Evolutionary conservation across 2,797 vertebrate genomes (phyloP), one percentile per base, ranked within the genome.

Genomic region (Acanthurus lineatus): DNA sequence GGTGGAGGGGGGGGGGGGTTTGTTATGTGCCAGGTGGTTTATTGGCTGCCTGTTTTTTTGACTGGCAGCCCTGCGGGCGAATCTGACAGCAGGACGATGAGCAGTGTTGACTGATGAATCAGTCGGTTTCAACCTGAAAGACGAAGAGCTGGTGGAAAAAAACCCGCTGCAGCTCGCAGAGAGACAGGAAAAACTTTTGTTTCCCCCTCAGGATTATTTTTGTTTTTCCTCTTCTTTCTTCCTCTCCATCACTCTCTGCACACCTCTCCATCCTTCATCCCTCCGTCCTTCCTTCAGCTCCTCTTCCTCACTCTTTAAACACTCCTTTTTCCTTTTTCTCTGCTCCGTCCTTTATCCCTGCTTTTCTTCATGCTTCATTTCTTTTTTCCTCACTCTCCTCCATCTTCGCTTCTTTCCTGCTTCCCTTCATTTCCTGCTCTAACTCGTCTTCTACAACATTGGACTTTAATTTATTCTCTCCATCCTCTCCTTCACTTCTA

Each of bases 31-130:
- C 76, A 82, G 78, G 64, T 79, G 82, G 6, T 79, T 90, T 78
- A 74, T 73, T 77, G 72, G 69, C 54, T 57, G 65, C 49, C 75
- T 40, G n/a, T 57, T 60, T 75, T 51, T 45, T 19, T 86, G 87
- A 90, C 71, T 74, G 77, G 71, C 86, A 77, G 73, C 68, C 86
- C 73, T 11, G 53, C 12, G 60, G 83, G 76, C 60, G 58, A 73
- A 79, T 84, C 80, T 84, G 89, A 90, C 86, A 85, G 82, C 76
- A 38, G 76, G 76, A 66, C 19, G 69, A 83, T 81, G 83, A 80
- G 80, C 38, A 14, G 76, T 1, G 76, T 19, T 84, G 82, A 89
- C 16, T 69, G 88, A 89, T 90, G 82, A 89, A 85, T 85, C 70
- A 25, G 77, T 82, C 61, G 44, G 32, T 73, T 51, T 66, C n/a